A percentile compares a stretch with the other conserved stretches of the same genome.
Evolutionary conservation across 2,797 vertebrate species (phyloP).

Genomic region (Astyanax mexicanus): DNA sequence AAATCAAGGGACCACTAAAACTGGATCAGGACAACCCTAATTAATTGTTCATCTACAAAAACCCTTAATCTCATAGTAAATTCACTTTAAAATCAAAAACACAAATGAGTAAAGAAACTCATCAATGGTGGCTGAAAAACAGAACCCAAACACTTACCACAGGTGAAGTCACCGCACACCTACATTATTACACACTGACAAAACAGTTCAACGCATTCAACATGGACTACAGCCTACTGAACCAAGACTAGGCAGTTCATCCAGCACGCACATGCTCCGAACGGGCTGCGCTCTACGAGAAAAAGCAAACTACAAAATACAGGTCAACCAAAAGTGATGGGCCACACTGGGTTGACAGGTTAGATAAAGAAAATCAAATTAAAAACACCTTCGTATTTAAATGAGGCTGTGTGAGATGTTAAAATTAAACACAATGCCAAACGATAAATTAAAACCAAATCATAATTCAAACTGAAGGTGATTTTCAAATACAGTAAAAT

Average conservation of each 20-base stretch:
- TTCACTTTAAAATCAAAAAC: neutral
- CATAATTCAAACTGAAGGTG: conserved; percentile 69
- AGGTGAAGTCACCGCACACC: conserved; percentile 53
- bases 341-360: conserved; percentile 47
- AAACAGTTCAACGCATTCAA: conserved; percentile 56
- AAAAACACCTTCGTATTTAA: neutral
- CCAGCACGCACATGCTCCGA: conserved; percentile 88
- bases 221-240: conserved; percentile 59
- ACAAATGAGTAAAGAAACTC: conserved; percentile 20
- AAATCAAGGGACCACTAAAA: too few relatives aligned
- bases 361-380: too few relatives aligned
- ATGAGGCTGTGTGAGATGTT: neutral
- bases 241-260: conserved; percentile 87
- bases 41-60: neutral
- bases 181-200: conserved; percentile 60
- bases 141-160: conserved; percentile 71
- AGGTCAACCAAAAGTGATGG: conserved; percentile 47
- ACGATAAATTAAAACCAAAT: conserved; percentile 53
- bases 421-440: conserved; percentile 31
- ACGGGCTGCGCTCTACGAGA: conserved; percentile 63
- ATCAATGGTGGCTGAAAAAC: conserved; percentile 1
- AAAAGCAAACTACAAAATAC: conserved; percentile 61
- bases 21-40: too few relatives aligned
- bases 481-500: conserved; percentile 53
- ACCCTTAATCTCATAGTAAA: neutral